Base-by-base conservation (phyloP, 2,113 vertebrate genomes). In the Nyctibius bracteatus region DNA sequence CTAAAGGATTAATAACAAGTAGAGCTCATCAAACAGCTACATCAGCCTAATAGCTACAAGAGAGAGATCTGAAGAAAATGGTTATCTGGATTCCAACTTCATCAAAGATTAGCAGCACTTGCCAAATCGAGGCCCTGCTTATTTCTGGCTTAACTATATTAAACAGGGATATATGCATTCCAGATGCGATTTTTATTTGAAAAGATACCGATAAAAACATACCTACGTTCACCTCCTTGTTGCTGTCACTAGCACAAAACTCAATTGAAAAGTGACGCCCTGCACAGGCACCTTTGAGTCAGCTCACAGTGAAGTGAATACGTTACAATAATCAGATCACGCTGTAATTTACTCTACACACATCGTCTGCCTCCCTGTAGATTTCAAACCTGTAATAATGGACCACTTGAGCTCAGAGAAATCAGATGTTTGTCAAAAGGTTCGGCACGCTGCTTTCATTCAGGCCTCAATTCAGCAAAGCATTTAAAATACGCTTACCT, bases 221-320 rank as follows among this genome's bases (percentile, higher is more conserved):
- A 30, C 27, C 7, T 1, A 5, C 8, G 31, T 25, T 89, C 63
- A 63, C 2, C 23, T 39, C 8, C 79, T 44, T 10, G 27, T 15
- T n/a, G 47, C 47, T 49, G 63, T n/a, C 43, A n/a, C 33, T 9
- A 54, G 25, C 46, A 37, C 55, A 31, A 10, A 28, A 10, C 23
- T 14, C 3, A 8, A 15, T 5, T 2, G 1, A 5, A n/a, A 19
- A 39, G 15, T 2, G 41, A 52, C n/a, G 3, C 10, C 55, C 83
- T 9, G 31, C 37, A 58, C 1, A 35, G n/a, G 55, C 55, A 11
- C 24, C 66, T 65, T 7, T 8, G 33, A 47, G 71, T 22, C 51
- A 15, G 9, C 52, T 22, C 81, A 3, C 23, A 9, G 71, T 0
- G 6, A 20, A 21, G 8, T 2, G 15, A 59, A 18, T 2, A 16